Conservation (phyloP, 2,888 invertebrate species). For the Drosophila koepferae region DNA sequence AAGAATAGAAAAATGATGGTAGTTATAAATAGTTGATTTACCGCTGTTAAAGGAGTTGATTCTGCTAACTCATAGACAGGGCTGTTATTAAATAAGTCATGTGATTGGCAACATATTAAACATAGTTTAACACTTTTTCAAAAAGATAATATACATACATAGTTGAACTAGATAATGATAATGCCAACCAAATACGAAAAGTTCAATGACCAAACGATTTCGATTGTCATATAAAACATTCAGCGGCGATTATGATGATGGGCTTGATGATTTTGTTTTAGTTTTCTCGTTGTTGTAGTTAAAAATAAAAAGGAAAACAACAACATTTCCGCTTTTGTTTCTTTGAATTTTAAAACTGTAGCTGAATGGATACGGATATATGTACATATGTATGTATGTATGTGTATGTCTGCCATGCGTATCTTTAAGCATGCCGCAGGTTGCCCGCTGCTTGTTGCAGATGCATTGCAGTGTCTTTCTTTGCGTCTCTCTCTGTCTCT, state of each 20-base stretch:
- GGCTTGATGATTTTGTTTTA: constrained; percentile 57
- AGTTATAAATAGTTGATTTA: neutral
- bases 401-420: constrained; percentile 24
- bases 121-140: neutral
- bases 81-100: neutral
- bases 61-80: neutral
- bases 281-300: constrained; percentile 53
- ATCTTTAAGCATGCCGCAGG: constrained; percentile 44
- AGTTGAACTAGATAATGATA: neutral
- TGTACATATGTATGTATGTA: neutral
- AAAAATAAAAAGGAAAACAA: constrained; percentile 70
- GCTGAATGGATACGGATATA: constrained; percentile 26
- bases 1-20: too few species aligned
- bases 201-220: constrained; percentile 68
- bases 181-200: constrained; percentile 33
- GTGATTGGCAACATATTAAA: neutral
- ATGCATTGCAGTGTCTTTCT: constrained; percentile 39
- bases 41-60: neutral
- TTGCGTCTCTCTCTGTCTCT: constrained; percentile 23
- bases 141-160: neutral
- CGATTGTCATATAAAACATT: constrained; percentile 48
- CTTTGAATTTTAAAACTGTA: constrained; percentile 77
- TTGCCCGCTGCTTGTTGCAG: constrained; percentile 36
- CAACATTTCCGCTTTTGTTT: constrained; percentile 80
- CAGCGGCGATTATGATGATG: constrained; percentile 26